A percentile compares a stretch with the other conserved stretches of the same genome.
Conservation (phyloP, 1,140 invertebrate species). For the Nasonia vitripennis region DNA sequence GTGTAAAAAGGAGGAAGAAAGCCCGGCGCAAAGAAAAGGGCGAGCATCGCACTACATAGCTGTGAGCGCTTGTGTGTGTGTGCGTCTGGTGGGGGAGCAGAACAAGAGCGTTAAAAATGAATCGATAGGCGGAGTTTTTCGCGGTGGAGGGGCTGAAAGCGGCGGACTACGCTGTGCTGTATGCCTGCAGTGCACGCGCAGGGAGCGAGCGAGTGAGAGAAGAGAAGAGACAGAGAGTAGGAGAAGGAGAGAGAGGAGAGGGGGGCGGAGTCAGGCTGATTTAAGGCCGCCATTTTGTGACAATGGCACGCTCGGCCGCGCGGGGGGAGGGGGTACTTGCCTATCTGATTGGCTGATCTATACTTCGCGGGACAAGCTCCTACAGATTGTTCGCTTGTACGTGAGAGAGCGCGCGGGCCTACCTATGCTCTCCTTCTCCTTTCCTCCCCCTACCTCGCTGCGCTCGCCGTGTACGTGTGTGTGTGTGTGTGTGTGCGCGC, state of each 20-base stretch:
- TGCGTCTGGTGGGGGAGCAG: constrained; percentile 49
- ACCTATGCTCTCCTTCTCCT: constrained; percentile 27
- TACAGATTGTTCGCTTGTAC: constrained; percentile 74
- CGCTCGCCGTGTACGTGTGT: too few species aligned
- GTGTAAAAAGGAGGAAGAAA: constrained; percentile 46
- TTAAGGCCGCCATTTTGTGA: constrained; percentile 76
- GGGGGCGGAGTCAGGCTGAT: constrained; percentile 73
- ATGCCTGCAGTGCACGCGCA: not conserved
- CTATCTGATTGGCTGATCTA: constrained; percentile 75
- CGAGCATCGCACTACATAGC: not conserved
- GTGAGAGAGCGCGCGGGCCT: not conserved
- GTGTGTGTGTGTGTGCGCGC: not conserved
- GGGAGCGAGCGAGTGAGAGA: constrained; percentile 4
- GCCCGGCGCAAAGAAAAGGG: constrained; percentile 24
- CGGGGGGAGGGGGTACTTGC: constrained; percentile 64
- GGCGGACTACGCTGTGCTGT: not conserved
- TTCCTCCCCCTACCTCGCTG: not conserved
- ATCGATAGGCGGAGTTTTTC: constrained; percentile 77
- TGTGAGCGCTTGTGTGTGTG: not conserved
- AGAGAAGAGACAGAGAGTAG: not conserved
- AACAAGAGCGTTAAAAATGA: constrained; percentile 74
- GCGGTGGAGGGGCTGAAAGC: constrained; percentile 59
- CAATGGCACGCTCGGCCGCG: constrained; percentile 66
- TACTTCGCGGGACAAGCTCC: constrained; percentile 71
- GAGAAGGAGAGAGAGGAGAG: constrained; percentile 50